A percentile compares a stretch with the other conserved stretches of the same genome.
These are phyloP conservation scores for Dioctria rufipes DNA, from an alignment of 2,888 invertebrate genomes.

Conservation along the genomic window DNA sequence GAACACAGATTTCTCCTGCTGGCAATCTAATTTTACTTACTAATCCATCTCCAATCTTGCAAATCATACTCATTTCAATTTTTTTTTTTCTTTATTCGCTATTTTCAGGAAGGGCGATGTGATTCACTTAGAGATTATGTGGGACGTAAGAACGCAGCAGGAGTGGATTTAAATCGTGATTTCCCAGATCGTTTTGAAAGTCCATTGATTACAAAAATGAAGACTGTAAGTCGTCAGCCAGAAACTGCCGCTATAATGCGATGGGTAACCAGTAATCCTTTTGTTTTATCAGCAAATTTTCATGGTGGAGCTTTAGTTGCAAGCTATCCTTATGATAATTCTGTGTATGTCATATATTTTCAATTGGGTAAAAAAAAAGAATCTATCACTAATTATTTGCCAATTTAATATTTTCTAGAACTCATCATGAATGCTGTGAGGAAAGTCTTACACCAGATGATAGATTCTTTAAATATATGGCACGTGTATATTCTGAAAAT, in stretches of 20 bases:
- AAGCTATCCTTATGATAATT: constrained; percentile 96
- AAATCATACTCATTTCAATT: not conserved
- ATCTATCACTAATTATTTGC: no score
- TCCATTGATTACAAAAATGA: constrained; percentile 65
- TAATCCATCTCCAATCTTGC: no score
- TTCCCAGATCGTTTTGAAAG: constrained; percentile 91
- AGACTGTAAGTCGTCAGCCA: constrained; percentile 78
- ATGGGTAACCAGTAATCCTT: constrained; percentile 90
- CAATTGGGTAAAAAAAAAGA: not conserved
- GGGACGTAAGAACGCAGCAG: constrained; percentile 87
- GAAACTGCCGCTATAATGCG: constrained; percentile 91
- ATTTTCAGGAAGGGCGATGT: constrained; percentile 83
- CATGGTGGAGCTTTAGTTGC: constrained; percentile 95
- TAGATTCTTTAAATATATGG: constrained; percentile 83
- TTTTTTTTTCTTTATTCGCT: constrained; percentile 56
- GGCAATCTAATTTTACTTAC: not conserved
- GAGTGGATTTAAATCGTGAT: constrained; percentile 89
- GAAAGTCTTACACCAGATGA: constrained; percentile 89
- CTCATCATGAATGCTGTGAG: constrained; percentile 77
- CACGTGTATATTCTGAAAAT: constrained; percentile 81
- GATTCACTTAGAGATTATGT: constrained; percentile 77
- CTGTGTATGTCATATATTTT: constrained; percentile 74
- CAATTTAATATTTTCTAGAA: constrained; percentile 61
- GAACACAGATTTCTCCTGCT: no score
- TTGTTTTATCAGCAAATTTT: constrained; percentile 93